These are phyloP conservation scores for Halictus ligatus DNA, from an alignment of 2,888 invertebrate genomes.

Conservation along the genomic window DNA sequence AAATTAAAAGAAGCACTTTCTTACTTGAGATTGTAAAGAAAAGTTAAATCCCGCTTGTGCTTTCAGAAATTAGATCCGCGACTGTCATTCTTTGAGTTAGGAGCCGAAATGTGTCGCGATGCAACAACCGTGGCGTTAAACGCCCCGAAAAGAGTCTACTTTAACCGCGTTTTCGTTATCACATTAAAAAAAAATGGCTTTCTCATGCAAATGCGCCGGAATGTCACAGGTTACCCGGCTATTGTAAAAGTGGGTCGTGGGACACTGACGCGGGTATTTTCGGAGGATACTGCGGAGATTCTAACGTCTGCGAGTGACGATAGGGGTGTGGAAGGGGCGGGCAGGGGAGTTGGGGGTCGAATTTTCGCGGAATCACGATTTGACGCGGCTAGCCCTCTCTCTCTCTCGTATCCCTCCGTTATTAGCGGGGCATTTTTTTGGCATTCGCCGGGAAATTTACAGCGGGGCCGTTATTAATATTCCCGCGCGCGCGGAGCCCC, in stretches of 20 bases:
- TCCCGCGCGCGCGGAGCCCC: slow-evolving; percentile 1
- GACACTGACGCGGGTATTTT: not conserved
- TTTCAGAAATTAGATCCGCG: not conserved
- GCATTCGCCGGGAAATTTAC: slow-evolving; percentile 34
- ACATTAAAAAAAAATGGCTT: not conserved
- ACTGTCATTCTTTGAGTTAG: not conserved
- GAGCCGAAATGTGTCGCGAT: not conserved
- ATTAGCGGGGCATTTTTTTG: not conserved
- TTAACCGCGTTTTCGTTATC: not conserved
- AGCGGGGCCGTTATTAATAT: slow-evolving; percentile 39
- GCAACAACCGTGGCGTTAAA: not conserved
- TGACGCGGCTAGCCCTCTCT: not conserved
- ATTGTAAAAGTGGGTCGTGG: not conserved
- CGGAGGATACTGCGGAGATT: not conserved
- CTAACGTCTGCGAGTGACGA: not conserved
- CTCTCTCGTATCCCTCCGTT: not conserved
- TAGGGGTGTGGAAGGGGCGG: not conserved
- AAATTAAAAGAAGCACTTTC: not conserved
- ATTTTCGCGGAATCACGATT: not conserved
- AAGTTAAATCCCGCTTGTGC: not conserved
- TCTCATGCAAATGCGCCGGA: not conserved
- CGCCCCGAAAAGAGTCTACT: not conserved
- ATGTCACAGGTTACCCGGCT: not conserved
- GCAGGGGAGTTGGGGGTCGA: not conserved
- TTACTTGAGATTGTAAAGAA: not conserved